Evolutionary conservation across 1,140 invertebrate species (phyloP).

Genomic region (Bombyx mori): ASM3026992v2 NC_085121.1:5012501-5013000

Average conservation of each 20-base stretch:
- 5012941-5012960: constrained; percentile 10
- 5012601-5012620: no score
- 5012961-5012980: constrained; percentile 3
- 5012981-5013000: constrained; percentile 17
- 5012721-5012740: constrained; percentile 13
- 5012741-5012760: constrained; percentile 18
- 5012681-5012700: constrained; percentile 13
- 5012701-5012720: constrained; percentile 15
- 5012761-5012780: constrained; percentile 18
- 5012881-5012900: constrained; percentile 9
- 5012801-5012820: constrained; percentile 14
- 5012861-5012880: constrained; percentile 8
- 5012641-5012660: constrained; percentile 17
- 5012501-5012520: constrained; percentile 12
- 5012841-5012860: constrained; percentile 15
- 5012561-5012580: constrained; percentile 10
- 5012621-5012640: constrained; percentile 8
- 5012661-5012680: no score
- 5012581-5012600: neutral
- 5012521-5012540: constrained; percentile 14
- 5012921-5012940: constrained; percentile 9
- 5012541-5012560: constrained; percentile 14
- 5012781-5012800: constrained; percentile 14
- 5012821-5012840: constrained; percentile 8
- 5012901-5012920: constrained; percentile 12